Evolutionary conservation across 37 sponge, comb jelly and placozoan species (phyloP).

Genomic region (Cliona cf. orientalis): DNA sequence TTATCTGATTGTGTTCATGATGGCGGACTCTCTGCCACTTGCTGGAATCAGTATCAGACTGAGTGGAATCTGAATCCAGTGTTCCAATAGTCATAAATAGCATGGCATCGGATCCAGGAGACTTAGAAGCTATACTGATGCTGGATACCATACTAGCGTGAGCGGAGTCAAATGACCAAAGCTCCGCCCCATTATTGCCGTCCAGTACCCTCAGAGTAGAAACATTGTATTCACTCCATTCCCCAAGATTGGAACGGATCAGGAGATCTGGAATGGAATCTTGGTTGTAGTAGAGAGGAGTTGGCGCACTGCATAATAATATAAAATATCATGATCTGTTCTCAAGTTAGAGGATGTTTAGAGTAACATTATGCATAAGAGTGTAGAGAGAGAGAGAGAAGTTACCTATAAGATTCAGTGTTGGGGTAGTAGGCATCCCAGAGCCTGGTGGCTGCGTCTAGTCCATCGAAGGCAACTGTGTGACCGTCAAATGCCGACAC

Average conservation of each 20-base stretch:
- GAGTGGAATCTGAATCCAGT: neutral
- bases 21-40: too few relatives aligned
- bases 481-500: conserved; percentile 52
- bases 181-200: conserved; percentile 47
- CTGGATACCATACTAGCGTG: conserved; percentile 45
- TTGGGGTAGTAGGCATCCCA: conserved; percentile 68
- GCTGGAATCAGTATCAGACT: too few relatives aligned
- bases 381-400: neutral
- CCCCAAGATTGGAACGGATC: conserved; percentile 61
- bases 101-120: conserved; percentile 60
- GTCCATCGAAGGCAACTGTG: conserved; percentile 58
- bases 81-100: conserved; percentile 52
- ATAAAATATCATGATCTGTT: conserved; percentile 12
- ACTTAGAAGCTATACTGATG: conserved; percentile 17
- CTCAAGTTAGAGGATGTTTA: neutral
- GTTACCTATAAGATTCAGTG: conserved; percentile 78
- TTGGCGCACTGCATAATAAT: conserved; percentile 56
- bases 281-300: conserved; percentile 69
- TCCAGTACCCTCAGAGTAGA: conserved; percentile 68
- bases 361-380: neutral
- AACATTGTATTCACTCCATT: conserved; percentile 58
- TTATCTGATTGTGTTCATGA: too few relatives aligned
- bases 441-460: neutral
- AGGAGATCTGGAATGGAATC: conserved; percentile 75
- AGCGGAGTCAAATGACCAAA: conserved; percentile 74